These are phyloP conservation scores for Narcine bancroftii DNA, from an alignment of 2,113 vertebrate species.

Conservation along the genomic window DNA sequence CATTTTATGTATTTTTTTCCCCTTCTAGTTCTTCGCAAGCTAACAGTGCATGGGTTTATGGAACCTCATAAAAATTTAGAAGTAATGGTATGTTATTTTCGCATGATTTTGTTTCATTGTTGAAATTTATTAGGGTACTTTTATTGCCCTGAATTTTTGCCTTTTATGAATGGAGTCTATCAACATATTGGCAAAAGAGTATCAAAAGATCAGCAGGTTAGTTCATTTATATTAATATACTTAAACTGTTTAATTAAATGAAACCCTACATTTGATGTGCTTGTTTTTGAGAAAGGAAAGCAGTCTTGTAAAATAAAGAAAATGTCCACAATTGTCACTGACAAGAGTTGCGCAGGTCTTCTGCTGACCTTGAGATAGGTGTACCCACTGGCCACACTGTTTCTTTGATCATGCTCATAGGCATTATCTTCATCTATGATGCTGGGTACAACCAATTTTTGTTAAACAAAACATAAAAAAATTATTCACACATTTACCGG, in stretches of 20 bases:
- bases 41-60: slow-evolving; percentile 90
- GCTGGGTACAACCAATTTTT: neutral
- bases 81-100: slow-evolving; percentile 78
- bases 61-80: slow-evolving; percentile 83
- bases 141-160: neutral
- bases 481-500: neutral
- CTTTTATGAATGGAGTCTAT: neutral
- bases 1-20: neutral
- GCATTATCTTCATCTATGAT: too few species aligned
- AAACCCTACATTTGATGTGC: too few species aligned
- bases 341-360: neutral
- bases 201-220: neutral
- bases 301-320: neutral
- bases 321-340: neutral
- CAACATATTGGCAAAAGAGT: neutral
- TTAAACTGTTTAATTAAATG: neutral
- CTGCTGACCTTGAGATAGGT: too few species aligned
- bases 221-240: neutral
- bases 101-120: neutral
- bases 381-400: too few species aligned
- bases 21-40: slow-evolving; percentile 80
- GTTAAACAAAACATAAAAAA: too few species aligned
- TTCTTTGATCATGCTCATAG: too few species aligned
- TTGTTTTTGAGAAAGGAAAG: neutral
- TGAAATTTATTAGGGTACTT: neutral